Evolutionary conservation across 1,140 invertebrate species (phyloP), one percentile per base, ranked within the genome.

Genomic region (Drosophila willistoni): DNA sequence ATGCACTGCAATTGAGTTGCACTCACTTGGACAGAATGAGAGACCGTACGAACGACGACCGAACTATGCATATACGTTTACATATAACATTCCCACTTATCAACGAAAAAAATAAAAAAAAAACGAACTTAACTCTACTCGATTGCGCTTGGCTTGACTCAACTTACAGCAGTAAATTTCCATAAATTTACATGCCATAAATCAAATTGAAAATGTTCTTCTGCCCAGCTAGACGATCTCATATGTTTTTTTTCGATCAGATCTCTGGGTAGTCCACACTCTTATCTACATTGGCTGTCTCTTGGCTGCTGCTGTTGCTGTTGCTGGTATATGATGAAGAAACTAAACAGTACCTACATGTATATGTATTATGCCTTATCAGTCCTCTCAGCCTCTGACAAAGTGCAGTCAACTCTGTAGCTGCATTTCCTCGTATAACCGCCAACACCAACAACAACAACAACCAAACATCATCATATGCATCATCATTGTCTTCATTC

Each of bases 131-230:
- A 19, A 22, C 14, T 47, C 44, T 2, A 19, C 44, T 51, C 44
- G 19, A 51, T 51, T 22, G 44, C 44, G 44, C 14, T 36, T 64
- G 44, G 63, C 55, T 54, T 17, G 55, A 44, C 19, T 73, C 57
- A 64, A 57, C 64, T 75, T 71, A 57, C 79, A 44, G 77, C 81
- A 79, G 83, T 86, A 86, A 86, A 86, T 89, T 86, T 86, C 83
- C 83, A 86, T 86, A 86, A 86, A 86, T 86, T 86, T 86, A 71
- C 83, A 86, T 89, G 83, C 79, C 66, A 89, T 86, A 86, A 89
- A 86, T 86, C 83, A 86, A 83, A 86, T 87, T 77, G 77, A 71
- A 83, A 87, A 83, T 86, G 83, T 89, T 83, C 71, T 83, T 87
- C 68, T 67, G 51, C 51, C 64, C 62, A 62, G 65, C 71, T 79